Evolutionary conservation across 2,888 invertebrate genomes (phyloP), one percentile per base, ranked within the genome.

Genomic region (Euzophera pinguis): DNA sequence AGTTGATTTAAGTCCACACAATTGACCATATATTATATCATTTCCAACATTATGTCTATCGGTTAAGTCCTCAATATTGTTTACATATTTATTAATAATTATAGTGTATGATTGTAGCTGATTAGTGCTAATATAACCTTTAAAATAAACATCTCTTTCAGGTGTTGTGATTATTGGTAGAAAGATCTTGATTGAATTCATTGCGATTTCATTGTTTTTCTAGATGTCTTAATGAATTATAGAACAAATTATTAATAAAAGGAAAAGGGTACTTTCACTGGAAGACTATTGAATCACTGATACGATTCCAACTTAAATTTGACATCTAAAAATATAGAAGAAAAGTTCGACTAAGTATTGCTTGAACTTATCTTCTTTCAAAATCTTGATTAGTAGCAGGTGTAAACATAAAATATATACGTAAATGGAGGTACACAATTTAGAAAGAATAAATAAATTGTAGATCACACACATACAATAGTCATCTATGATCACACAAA

Each of bases 21-120:
- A 71, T 35, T 68, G 75, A 35, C 84, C 88, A 56, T 70, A 71
- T 48, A 88, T 69, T 54, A 63, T 50, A 52, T 70, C 64, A 13
- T 64, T 55, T 8, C 54, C 13, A 27, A 55, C 32, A 50, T 51
- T 47, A 53, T 54, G 59, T 52, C 64, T 58, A 37, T 63, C 57
- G 17, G 58, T 22, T 45, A 70, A 53, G 27, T 64, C 10, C 22
- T 63, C 59, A 27, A 51, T 50, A 52, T 59, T 64, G 10, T 59
- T 51, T 27, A 65, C 60, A 57, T 62, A 78, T 61, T 74, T 73
- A 27, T 81, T 81, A 8, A 88, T 65, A 53, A 66, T 85, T 54
- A 89, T 71, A 16, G 73, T 71, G 47, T 67, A 54, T 55, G 64
- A 59, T 57, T 67, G 57, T 53, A 62, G 38, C 10, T 71, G 64